These are phyloP conservation scores for Muntiacus reevesi DNA, from an alignment of 2,113 vertebrate species.

Conservation along the genomic window DNA sequence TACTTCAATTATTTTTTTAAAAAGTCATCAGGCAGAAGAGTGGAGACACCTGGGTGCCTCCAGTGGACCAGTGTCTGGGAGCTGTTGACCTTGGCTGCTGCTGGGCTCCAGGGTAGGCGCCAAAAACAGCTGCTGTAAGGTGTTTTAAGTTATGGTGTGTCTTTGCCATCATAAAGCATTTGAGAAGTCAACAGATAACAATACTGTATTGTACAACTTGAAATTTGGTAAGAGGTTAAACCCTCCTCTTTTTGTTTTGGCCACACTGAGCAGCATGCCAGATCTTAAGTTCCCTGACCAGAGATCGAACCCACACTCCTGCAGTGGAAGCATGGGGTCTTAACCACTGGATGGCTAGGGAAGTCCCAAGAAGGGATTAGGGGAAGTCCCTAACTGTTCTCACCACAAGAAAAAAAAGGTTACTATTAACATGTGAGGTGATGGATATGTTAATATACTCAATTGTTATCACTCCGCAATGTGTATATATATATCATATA, in stretches of 20 bases:
- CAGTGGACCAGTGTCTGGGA: not conserved
- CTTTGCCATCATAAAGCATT: not conserved
- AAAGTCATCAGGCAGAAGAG: not conserved
- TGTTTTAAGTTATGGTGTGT: not conserved
- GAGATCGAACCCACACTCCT: not conserved
- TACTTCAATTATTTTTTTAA: not conserved
- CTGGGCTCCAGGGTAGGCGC: not conserved
- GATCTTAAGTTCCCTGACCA: not conserved
- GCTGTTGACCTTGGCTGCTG: not conserved
- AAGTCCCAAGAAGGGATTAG: not conserved
- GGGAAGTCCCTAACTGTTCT: not conserved
- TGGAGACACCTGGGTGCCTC: not conserved
- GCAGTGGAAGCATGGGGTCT: not conserved
- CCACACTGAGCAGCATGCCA: not conserved
- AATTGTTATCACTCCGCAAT: not conserved
- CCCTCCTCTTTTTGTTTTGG: not conserved
- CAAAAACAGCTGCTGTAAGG: not conserved
- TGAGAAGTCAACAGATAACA: not conserved
- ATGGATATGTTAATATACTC: not conserved
- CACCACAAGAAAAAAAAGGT: not conserved
- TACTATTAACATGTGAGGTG: not conserved
- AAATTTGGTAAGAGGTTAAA: not conserved
- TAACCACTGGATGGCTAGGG: not conserved
- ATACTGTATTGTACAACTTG: not conserved
- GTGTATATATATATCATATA: not conserved